Evolutionary conservation across 2,888 invertebrate genomes (phyloP).

Genomic region (Tribolium freemani): DNA sequence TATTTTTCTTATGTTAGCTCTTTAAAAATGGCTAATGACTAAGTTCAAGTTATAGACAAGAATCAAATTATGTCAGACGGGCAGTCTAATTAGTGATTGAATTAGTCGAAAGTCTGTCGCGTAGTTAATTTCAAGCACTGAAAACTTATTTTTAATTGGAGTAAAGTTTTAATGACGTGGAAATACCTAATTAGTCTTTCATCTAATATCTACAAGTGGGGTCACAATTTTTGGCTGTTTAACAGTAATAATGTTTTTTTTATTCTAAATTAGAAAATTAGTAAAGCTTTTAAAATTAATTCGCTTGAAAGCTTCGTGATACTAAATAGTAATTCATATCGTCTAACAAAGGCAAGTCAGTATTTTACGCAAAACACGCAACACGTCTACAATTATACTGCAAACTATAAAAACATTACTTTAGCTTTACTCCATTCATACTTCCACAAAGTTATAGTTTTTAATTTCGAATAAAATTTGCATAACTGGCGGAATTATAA

Average conservation of each 20-base stretch:
- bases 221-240: too few relatives aligned
- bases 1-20: not conserved
- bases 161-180: conserved; percentile 14
- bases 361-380: conserved; percentile 4
- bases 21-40: not conserved
- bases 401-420: not conserved
- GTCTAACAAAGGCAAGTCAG: not conserved
- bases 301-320: conserved; percentile 13
- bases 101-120: conserved; percentile 5
- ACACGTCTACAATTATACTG: not conserved
- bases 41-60: conserved; percentile 6
- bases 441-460: not conserved
- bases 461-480: not conserved
- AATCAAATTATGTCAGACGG: conserved; percentile 4
- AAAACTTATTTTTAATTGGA: conserved; percentile 18
- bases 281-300: not conserved
- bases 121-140: not conserved
- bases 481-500: not conserved
- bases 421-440: not conserved
- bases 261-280: not conserved
- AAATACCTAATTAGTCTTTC: not conserved
- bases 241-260: not conserved
- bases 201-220: too few relatives aligned
- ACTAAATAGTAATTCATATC: not conserved
- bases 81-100: conserved; percentile 2